Base-by-base conservation (phyloP, 2,888 invertebrate species). In the Oscheius sp. region DNA sequence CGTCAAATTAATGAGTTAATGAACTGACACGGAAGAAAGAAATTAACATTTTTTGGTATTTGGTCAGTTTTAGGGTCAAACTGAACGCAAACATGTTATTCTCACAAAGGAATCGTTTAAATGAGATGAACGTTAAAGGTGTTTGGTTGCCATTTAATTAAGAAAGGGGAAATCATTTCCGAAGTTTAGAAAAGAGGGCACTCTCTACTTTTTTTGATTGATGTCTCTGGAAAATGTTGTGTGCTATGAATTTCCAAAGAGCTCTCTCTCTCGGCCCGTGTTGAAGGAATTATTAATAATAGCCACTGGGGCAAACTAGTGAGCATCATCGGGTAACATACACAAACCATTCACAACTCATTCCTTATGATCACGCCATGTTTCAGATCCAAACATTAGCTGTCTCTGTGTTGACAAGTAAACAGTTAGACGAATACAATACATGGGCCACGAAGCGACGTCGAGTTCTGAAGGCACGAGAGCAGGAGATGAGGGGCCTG, bases 371-470 rank as follows among this genome's bases (percentile, higher is more conserved):
- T 9, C 35, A 35, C 35, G 35, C n/a, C 58, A 59, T n/a, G n/a
- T 74, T 77, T 58, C 69, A 87, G 87, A 82, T 87, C 45, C 86
- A 87, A 74, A 77, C 83, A 12, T 76, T 87, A 7, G 87, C 87
- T 0, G 87, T 87, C 7, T 87, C 87, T n/a, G 72, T 86, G 23
- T 73, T 87, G 23, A 82, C 76, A 16, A 70, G 75, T 0, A 75
- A 79, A 23, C 87, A 87, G 63, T 68, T 87, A 23, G 66, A 75
- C 0, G 77, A 76, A 23, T 87, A 85, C 73, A 87, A 86, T 70
- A 73, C 78, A 0, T 87, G 87, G 87, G 85, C 86, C 0, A 82
- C 85, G 7, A 81, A 79, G 63, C 46, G 83, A 27, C 64, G 83
- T 52, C 70, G 77, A 55, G 81, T 81, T 29, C 59, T 83, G 68